Base-by-base conservation (phyloP, 2,113 vertebrate species). In the Trogon melanurus region DNA sequence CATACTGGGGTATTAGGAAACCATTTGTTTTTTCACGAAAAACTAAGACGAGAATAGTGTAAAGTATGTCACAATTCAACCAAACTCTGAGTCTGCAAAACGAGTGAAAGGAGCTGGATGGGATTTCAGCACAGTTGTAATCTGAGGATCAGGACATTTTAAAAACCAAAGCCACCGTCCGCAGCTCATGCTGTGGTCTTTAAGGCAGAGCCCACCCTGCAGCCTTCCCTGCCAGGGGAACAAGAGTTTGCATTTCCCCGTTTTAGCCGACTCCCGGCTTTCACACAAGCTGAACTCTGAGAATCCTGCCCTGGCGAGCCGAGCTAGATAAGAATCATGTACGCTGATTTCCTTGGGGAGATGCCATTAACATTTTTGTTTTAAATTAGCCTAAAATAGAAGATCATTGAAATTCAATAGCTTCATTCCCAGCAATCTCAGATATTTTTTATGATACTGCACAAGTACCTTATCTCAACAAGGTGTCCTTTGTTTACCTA, bases 351-450 rank as follows among this genome's bases (percentile, higher is more conserved):
- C 75, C 88, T 16, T 62, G 20, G 36, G 75, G 64, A 90, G 20
- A 73, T 12, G 11, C 14, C 1, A 2, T 54, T 78, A 80, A 88
- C 69, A n/a, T 17, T 61, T 83, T 90, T 64, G 38, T 27, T 58
- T 91, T 83, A 57, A 85, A 81, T 79, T 84, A 87, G 65, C 70
- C 65, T 71, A 79, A 92, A 84, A 32, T 45, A 86, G 20, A 92
- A 70, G n/a, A 86, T 34, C 10, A 79, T 13, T 92, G 83, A 89
- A 91, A 92, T 66, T 58, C 67, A 79, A 79, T 51, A 83, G 45
- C 41, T 91, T 69, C 2, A 85, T 85, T 85, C 47, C 64, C 36
- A 73, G 62, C 32, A n/a, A 34, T 74, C 65, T 64, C 44, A 64
- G 38, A 48, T 69, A 85, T 57, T 76, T 92, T 88, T 80, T 50